Percentiles rank a stretch among this genome's conserved stretches.
These are phyloP conservation scores for Aix galericulata DNA, from an alignment of 2,113 vertebrate genomes.

Conservation along the genomic window DNA sequence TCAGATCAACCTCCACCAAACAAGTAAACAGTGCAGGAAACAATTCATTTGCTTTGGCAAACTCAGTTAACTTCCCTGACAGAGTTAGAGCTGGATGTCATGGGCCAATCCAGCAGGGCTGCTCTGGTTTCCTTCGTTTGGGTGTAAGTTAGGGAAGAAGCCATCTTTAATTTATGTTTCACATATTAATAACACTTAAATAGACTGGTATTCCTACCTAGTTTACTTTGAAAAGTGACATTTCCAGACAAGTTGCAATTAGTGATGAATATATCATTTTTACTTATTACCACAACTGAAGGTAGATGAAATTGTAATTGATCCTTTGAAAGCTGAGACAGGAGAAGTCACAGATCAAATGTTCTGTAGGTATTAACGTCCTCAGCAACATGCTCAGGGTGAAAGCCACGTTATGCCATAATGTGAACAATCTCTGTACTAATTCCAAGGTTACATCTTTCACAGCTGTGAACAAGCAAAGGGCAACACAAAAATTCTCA, in stretches of 20 bases:
- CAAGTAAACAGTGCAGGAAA: background rate
- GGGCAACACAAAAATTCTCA: background rate
- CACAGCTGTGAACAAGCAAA: constrained; percentile 13
- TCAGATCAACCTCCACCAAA: background rate
- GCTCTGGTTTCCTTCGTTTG: background rate
- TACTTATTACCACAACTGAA: background rate
- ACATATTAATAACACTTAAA: background rate
- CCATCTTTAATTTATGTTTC: background rate
- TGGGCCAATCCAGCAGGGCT: background rate
- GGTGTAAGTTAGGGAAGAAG: background rate
- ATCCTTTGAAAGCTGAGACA: background rate
- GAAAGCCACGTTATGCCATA: background rate
- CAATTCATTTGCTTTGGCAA: background rate
- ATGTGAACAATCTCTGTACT: background rate
- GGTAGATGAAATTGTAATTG: background rate
- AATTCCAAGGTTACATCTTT: constrained; percentile 23
- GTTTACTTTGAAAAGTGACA: background rate
- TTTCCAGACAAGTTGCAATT: background rate
- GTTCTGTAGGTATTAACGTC: background rate
- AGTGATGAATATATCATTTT: too few species aligned
- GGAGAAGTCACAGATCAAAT: background rate
- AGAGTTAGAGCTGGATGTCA: background rate
- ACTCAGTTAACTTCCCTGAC: background rate
- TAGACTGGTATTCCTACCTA: background rate
- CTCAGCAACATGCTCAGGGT: background rate